phyloP scores from a whole-genome alignment of 2,113 vertebrate genomes.

The Oncorhynchus kisutch region DNA sequence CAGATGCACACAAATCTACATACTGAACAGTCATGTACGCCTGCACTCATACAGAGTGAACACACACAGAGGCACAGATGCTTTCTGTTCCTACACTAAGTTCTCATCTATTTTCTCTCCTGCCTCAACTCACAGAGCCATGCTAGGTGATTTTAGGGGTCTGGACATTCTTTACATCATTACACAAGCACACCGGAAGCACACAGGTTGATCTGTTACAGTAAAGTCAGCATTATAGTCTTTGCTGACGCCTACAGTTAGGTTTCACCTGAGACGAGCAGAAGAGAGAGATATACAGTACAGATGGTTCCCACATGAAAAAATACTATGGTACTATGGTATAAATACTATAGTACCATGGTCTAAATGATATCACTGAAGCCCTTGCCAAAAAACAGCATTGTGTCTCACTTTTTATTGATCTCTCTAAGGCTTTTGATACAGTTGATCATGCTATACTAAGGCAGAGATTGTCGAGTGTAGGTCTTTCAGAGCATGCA shows the following conservation, averaged over 20 bases:
- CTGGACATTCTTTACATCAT: constrained; percentile 36
- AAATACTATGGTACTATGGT: too few species aligned
- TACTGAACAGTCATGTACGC: constrained; percentile 47
- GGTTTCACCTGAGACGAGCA: constrained; percentile 53
- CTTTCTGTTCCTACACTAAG: constrained; percentile 31
- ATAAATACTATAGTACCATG: too few species aligned
- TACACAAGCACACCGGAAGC: constrained; percentile 41
- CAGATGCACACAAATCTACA: constrained; percentile 53
- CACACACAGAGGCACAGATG: constrained; percentile 54
- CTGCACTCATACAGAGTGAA: constrained; percentile 42
- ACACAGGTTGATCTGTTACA: constrained; percentile 60
- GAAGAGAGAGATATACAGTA: constrained; percentile 29
- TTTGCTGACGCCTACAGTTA: constrained; percentile 63
- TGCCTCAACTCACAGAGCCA: constrained; percentile 50
- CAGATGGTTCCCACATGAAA: not conserved
- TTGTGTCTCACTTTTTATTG: too few species aligned
- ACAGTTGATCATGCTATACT: too few species aligned
- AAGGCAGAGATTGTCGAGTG: too few species aligned
- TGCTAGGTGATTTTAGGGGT: constrained; percentile 49
- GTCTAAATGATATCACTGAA: too few species aligned
- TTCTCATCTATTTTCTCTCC: constrained; percentile 25
- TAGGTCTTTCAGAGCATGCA: too few species aligned
- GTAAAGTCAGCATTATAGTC: constrained; percentile 67
- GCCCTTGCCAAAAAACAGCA: too few species aligned
- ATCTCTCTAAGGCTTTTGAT: too few species aligned